A percentile compares a stretch with the other conserved stretches of the same genome.
Conservation (phyloP, 2,888 invertebrate genomes). For the Marasmarcha lunaedactyla region DNA sequence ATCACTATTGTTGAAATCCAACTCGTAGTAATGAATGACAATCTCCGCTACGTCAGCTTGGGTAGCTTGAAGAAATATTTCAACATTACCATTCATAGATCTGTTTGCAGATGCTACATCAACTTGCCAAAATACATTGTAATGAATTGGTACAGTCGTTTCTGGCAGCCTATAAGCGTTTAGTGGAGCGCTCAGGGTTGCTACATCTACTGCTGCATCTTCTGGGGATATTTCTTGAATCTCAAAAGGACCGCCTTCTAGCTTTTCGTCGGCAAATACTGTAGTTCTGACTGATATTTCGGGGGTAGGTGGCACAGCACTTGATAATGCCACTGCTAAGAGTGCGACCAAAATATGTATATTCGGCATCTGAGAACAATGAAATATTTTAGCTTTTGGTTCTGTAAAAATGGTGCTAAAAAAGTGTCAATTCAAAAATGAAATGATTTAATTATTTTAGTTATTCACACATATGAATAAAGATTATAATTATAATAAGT, state of each 20-base stretch:
- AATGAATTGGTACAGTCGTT: conserved; percentile 60
- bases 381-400: background rate
- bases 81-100: conserved; percentile 39
- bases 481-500: too few species aligned
- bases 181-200: conserved; percentile 13
- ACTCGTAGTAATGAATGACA: conserved; percentile 30
- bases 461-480: too few species aligned
- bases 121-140: conserved; percentile 57
- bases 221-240: too few species aligned
- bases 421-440: too few species aligned
- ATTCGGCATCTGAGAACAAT: conserved; percentile 41
- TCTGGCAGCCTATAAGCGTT: conserved; percentile 55
- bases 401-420: too few species aligned
- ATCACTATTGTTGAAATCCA: conserved; percentile 31
- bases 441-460: too few species aligned
- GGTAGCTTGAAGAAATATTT: conserved; percentile 37
- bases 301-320: conserved; percentile 25
- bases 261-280: conserved; percentile 46
- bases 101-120: conserved; percentile 25
- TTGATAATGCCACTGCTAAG: conserved; percentile 22
- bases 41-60: conserved; percentile 32
- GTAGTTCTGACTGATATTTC: conserved; percentile 32
- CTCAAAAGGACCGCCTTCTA: conserved; percentile 44
- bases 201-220: conserved; percentile 17
- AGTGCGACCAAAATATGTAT: conserved; percentile 23